A percentile compares a stretch with the other conserved stretches of the same genome.
phyloP scores from a whole-genome alignment of 2,797 vertebrate species.

The Propithecus perrieri region DNA sequence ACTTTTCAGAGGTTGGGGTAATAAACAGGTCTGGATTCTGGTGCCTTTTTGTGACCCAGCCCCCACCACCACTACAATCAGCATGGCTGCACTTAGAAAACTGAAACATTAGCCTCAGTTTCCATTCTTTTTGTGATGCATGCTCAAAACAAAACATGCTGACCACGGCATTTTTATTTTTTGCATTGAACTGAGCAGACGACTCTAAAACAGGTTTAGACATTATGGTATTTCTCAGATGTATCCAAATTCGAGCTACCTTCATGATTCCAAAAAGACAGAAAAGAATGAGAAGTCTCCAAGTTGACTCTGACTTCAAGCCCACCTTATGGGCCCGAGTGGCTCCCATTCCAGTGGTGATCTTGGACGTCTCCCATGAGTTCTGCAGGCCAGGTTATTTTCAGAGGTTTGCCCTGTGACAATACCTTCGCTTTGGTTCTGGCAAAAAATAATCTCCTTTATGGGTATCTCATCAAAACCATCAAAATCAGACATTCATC shows the following conservation, averaged over 20 bases:
- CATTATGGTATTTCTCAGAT: conserved; percentile 45
- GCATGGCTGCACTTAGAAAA: conserved; percentile 62
- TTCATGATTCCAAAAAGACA: conserved; percentile 1
- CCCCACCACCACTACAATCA: conserved; percentile 59
- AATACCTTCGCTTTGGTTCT: conserved; percentile 11
- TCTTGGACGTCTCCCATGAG: neutral
- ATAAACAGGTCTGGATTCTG: conserved; percentile 58
- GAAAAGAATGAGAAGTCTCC: neutral
- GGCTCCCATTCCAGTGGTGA: neutral
- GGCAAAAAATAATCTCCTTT: conserved; percentile 52
- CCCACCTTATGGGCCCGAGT: neutral
- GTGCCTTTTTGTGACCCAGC: conserved; percentile 50
- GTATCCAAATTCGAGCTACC: conserved; percentile 38
- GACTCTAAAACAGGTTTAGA: conserved; percentile 56
- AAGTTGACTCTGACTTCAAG: neutral
- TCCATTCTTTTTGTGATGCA: conserved; percentile 59
- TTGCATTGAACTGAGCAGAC: conserved; percentile 67
- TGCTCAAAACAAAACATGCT: conserved; percentile 69
- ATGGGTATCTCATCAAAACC: conserved; percentile 29
- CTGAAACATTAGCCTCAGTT: conserved; percentile 70
- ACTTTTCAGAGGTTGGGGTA: conserved; percentile 73
- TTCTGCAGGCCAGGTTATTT: neutral
- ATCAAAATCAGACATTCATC: conserved; percentile 54
- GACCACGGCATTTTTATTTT: conserved; percentile 45
- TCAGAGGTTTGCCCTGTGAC: conserved; percentile 17